Base-by-base conservation (phyloP, 1,140 invertebrate genomes). In the Telenomus remus region DNA sequence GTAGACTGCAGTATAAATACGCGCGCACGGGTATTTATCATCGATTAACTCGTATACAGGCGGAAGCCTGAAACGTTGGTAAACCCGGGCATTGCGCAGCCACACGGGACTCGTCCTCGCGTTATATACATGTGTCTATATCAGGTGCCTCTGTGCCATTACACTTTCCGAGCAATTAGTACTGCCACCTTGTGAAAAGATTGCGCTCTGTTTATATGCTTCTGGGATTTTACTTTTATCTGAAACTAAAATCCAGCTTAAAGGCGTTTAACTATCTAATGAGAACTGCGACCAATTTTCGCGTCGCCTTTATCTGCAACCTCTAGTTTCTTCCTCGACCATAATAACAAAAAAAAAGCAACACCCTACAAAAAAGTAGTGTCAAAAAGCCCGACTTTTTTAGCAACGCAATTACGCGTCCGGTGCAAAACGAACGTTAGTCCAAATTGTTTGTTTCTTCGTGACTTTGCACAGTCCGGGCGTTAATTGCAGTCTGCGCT, bases 11-110 rank as follows among this genome's bases (percentile, higher is more conserved):
- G 61, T 74, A 59, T 51, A 65, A 51, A 65, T 65, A 78, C 66
- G 12, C 8, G 64, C 61, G 61, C 65, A 47, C 56, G 76, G 80
- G 84, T 80, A 86, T 87, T 87, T 87, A 85, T 86, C 83, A 87
- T 85, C 85, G 83, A 87, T 85, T 86, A 86, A 81, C 79, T 78
- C 50, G 69, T 76, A 79, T 78, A 77, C 78, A 72, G 71, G 46
- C 63, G 64, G 61, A 56, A 73, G 63, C 46, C 70, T 66, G 66
- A 27, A 60, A 69, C 34, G 53, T 74, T 61, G 59, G 65, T 73
- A 72, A 68, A 75, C 65, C 50, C 70, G 59, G 66, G 56, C 56
- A 73, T 75, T 57, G 68, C 57, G 55, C 72, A 72, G 72, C 70
- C 79, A 79, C 79, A 76, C 72, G 79, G 79, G 79, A 79, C 70